These are phyloP conservation scores for Tetragnatha montana DNA, from an alignment of 2,888 invertebrate genomes.

Conservation along the genomic window DNA sequence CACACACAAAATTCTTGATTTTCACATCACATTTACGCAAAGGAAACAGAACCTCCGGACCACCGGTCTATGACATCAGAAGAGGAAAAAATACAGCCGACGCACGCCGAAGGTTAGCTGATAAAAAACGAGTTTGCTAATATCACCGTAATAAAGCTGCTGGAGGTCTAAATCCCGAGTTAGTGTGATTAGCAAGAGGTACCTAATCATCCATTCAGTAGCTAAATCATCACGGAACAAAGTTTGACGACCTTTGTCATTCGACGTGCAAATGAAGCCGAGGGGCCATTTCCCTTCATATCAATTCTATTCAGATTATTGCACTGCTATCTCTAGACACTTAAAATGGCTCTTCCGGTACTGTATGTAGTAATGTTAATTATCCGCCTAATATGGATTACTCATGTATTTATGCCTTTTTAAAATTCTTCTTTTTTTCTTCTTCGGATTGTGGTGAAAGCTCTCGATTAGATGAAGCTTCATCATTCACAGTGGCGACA, in stretches of 20 bases:
- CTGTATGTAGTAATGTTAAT: background rate
- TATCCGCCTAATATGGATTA: constrained; percentile 16
- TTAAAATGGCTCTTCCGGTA: background rate
- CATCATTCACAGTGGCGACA: background rate
- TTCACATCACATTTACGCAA: too few species aligned
- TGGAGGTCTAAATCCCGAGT: constrained; percentile 23
- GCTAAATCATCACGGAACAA: constrained; percentile 25
- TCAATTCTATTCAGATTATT: constrained; percentile 4
- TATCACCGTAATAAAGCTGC: background rate
- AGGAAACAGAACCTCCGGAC: too few species aligned
- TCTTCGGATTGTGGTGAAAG: background rate
- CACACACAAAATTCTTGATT: too few species aligned
- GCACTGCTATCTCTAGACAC: background rate
- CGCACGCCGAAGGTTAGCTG: background rate
- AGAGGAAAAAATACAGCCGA: background rate
- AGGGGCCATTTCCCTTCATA: background rate
- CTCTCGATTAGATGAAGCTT: background rate
- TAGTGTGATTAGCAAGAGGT: constrained; percentile 28
- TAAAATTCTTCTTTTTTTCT: background rate
- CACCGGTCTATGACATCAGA: background rate
- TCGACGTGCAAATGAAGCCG: constrained; percentile 1
- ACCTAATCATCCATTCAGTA: constrained; percentile 36
- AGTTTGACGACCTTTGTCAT: constrained; percentile 31
- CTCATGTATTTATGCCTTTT: background rate
- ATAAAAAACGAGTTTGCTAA: background rate